A percentile compares a stretch with the other conserved stretches of the same genome.
These are phyloP conservation scores for Mus spicilegus DNA, from an alignment of 2,113 vertebrate species.

Conservation along the genomic window DNA sequence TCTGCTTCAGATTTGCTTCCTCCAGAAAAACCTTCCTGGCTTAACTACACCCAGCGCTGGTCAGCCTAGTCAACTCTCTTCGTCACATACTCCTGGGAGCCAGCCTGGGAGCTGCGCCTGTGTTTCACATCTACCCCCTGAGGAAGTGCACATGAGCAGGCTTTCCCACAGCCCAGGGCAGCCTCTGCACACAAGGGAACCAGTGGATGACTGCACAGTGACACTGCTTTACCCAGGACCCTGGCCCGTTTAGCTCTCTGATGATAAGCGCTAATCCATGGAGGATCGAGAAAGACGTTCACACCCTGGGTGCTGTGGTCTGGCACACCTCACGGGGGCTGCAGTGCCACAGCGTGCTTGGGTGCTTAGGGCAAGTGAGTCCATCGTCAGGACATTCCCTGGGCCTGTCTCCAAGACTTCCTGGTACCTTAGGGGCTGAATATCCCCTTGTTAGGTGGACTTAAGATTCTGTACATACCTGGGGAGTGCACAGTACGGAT, in stretches of 20 bases:
- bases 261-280: neutral
- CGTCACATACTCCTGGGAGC: constrained; percentile 67
- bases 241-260: constrained; percentile 46
- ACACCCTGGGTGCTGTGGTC: neutral
- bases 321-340: neutral
- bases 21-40: constrained; percentile 69
- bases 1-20: constrained; percentile 68
- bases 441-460: neutral
- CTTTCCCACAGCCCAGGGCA: constrained; percentile 56
- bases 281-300: constrained; percentile 26
- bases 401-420: neutral
- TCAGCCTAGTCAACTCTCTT: constrained; percentile 58
- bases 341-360: neutral
- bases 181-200: constrained; percentile 68
- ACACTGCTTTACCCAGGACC: constrained; percentile 53
- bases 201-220: constrained; percentile 59
- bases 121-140: constrained; percentile 57
- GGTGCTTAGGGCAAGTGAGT: neutral
- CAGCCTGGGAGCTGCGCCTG: constrained; percentile 66
- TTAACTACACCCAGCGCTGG: constrained; percentile 63
- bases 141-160: constrained; percentile 47
- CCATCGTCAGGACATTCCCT: neutral
- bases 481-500: constrained; percentile 88
- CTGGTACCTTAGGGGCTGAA: neutral
- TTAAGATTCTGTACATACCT: constrained; percentile 82